These are phyloP conservation scores for Lucilia sericata DNA, from an alignment of 1,140 invertebrate species.

Conservation along the genomic window DNA sequence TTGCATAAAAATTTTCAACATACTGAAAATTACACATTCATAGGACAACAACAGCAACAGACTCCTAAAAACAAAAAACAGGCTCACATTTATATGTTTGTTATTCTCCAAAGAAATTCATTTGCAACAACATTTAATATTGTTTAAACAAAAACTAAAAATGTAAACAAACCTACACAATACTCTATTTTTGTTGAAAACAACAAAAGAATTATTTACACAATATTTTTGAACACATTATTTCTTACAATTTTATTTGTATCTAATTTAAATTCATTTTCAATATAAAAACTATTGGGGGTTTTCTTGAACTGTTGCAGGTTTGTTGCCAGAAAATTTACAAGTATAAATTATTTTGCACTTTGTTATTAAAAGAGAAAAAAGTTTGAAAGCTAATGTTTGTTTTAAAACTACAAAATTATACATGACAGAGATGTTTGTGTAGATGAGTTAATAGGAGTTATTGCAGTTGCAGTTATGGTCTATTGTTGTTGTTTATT, in stretches of 20 bases:
- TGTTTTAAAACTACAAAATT: background rate
- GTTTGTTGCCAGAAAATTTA: constrained; percentile 12
- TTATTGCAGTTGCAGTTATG: background rate
- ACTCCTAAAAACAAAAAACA: background rate
- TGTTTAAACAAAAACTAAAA: too few relatives aligned
- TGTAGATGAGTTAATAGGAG: background rate
- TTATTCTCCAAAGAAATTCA: background rate
- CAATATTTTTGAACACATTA: too few relatives aligned
- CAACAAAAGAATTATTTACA: too few relatives aligned
- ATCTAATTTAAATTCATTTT: too few relatives aligned
- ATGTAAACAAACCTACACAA: too few relatives aligned
- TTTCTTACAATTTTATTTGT: too few relatives aligned
- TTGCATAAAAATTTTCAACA: constrained; percentile 26
- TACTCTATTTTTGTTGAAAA: too few relatives aligned
- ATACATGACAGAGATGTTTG: background rate
- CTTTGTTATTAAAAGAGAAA: background rate
- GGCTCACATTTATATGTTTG: background rate
- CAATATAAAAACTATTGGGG: too few relatives aligned
- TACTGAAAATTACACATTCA: constrained; percentile 24
- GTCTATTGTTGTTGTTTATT: background rate
- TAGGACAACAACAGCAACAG: background rate
- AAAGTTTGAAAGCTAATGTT: background rate
- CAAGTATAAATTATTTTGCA: background rate
- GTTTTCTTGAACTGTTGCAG: background rate
- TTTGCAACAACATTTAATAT: background rate